A percentile compares a stretch with the other conserved stretches of the same genome.
Evolutionary conservation across 1,140 invertebrate species (phyloP).

Genomic region (Ceratina calcarata): DNA sequence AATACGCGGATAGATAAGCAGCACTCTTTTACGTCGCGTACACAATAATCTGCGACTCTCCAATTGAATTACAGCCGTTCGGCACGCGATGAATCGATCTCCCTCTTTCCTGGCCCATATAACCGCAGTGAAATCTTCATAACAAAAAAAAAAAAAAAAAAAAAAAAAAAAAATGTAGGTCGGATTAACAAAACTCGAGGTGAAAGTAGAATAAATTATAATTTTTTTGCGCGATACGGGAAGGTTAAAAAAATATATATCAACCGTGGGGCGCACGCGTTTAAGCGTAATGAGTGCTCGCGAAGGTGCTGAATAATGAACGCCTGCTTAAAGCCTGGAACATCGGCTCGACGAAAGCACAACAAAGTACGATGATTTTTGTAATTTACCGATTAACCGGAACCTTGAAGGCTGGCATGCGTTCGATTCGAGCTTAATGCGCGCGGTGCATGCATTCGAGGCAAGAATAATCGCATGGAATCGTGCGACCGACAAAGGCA

Average conservation of each 20-base stretch:
- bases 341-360: not conserved
- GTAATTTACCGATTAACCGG: not conserved
- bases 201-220: slow-evolving; percentile 10
- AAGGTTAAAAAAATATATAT: not conserved
- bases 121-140: not conserved
- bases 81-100: slow-evolving; percentile 8
- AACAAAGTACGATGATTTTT: too few relatives aligned
- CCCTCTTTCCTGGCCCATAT: not conserved
- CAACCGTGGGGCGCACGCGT: not conserved
- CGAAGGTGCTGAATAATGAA: not conserved
- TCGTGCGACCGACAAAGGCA: not conserved
- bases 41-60: slow-evolving; percentile 3
- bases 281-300: not conserved
- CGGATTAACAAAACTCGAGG: not conserved
- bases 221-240: not conserved
- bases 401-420: not conserved
- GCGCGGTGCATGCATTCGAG: too few relatives aligned
- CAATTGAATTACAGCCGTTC: not conserved
- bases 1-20: slow-evolving; percentile 3
- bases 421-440: not conserved
- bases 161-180: not conserved
- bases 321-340: not conserved
- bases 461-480: not conserved
- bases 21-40: not conserved
- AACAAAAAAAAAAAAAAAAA: not conserved